Evolutionary conservation across 2,888 invertebrate genomes (phyloP).

Genomic region (Tridacna gigas): DNA sequence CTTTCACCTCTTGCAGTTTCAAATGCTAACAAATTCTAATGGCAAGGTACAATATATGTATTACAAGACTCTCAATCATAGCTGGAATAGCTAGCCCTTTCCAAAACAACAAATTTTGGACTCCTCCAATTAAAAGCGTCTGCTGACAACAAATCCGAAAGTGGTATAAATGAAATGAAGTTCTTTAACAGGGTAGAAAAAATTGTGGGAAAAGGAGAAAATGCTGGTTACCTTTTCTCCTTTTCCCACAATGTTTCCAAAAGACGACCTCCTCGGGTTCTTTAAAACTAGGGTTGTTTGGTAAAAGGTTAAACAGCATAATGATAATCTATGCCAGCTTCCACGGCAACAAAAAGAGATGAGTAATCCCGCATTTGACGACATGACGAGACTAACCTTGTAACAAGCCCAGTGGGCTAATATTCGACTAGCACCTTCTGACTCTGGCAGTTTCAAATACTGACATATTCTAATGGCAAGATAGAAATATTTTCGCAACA

Average conservation of each 20-base stretch:
- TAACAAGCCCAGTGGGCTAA: conserved; percentile 98
- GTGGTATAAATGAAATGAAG: neutral
- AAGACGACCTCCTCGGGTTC: no score
- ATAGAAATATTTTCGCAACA: conserved; percentile 94
- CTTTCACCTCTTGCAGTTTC: no score
- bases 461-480: conserved; percentile 95
- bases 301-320: no score
- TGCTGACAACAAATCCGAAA: neutral
- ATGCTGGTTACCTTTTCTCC: neutral
- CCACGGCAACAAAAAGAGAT: no score
- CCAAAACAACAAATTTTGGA: no score
- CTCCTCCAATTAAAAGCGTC: neutral
- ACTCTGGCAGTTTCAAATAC: conserved; percentile 93
- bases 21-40: no score
- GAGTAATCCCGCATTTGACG: no score
- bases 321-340: no score
- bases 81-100: no score
- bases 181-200: neutral
- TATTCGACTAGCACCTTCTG: conserved; percentile 92
- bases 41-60: no score
- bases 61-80: no score
- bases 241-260: neutral
- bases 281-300: no score
- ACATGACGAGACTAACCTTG: conserved; percentile 88
- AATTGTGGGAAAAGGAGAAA: neutral